Percentiles rank a stretch among this genome's conserved stretches.
Evolutionary conservation across 2,797 vertebrate genomes (phyloP).

Genomic region (Argya squamiceps): DNA sequence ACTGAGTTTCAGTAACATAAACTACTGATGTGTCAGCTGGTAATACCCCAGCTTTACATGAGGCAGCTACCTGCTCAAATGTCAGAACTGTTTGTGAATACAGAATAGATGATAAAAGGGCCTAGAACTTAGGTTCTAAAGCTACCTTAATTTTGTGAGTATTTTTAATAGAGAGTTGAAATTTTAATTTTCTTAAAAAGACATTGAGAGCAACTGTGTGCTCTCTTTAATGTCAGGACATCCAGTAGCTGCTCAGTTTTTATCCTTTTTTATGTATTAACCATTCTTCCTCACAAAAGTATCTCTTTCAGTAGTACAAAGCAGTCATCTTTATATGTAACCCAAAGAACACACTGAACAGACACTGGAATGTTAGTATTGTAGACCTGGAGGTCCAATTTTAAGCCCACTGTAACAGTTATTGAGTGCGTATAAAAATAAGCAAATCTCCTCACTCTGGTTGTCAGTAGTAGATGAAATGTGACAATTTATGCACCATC

Average conservation of each 20-base stretch:
- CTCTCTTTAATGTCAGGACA: not conserved
- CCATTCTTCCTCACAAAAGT: not conserved
- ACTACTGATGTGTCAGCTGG: not conserved
- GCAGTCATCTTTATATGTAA: not conserved
- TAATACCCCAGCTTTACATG: not conserved
- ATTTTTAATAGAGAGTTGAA: not conserved
- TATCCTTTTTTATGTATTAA: not conserved
- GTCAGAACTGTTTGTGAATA: not conserved
- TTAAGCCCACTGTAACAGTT: not conserved
- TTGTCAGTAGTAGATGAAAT: not conserved
- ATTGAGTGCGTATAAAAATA: not conserved
- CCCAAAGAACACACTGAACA: not conserved
- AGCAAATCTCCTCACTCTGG: not conserved
- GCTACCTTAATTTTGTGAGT: not conserved
- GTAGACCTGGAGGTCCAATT: not conserved
- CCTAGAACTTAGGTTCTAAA: not conserved
- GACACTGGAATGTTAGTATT: not conserved
- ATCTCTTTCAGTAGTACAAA: not conserved
- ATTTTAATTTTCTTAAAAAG: not conserved
- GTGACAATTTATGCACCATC: not conserved
- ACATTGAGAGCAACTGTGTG: not conserved
- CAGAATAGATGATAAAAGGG: not conserved
- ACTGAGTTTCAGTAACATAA: not conserved
- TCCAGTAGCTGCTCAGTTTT: not conserved
- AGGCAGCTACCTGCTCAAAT: not conserved